A percentile compares a stretch with the other conserved stretches of the same genome.
These are phyloP conservation scores for Biston stratarius DNA, from an alignment of 2,888 invertebrate species.

Conservation along the genomic window DNA sequence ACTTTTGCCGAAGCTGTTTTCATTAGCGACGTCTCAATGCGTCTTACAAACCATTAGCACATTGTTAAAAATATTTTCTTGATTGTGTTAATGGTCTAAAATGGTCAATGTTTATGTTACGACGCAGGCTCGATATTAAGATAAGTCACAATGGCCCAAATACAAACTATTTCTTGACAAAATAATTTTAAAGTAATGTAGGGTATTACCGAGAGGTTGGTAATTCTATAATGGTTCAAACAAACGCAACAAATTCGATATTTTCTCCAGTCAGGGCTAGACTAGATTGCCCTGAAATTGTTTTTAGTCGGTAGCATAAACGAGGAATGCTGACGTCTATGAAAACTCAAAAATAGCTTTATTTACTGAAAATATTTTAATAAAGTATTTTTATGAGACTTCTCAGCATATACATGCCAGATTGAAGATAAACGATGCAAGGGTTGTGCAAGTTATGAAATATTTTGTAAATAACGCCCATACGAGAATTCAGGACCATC, in stretches of 20 bases:
- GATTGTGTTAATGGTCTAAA: slow-evolving; percentile 54
- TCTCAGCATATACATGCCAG: slow-evolving; percentile 34
- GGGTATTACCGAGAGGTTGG: neutral
- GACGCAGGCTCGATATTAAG: neutral
- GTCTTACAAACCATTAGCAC: slow-evolving; percentile 67
- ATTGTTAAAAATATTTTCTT: slow-evolving; percentile 61
- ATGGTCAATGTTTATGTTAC: slow-evolving; percentile 12
- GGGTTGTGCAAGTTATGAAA: slow-evolving; percentile 69
- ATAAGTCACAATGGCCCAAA: neutral
- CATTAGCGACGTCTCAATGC: slow-evolving; percentile 67
- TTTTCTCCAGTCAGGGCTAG: neutral
- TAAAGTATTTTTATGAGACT: slow-evolving; percentile 33
- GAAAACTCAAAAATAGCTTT: slow-evolving; percentile 16
- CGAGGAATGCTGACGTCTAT: slow-evolving; percentile 20
- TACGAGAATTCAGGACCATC: slow-evolving; percentile 55
- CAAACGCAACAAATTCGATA: neutral
- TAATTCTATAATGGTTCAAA: neutral
- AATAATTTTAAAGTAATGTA: neutral
- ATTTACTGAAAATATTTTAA: slow-evolving; percentile 28
- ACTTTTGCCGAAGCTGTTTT: slow-evolving; percentile 65
- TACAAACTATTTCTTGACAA: neutral
- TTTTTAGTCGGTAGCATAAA: slow-evolving; percentile 5
- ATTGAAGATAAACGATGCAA: slow-evolving; percentile 70
- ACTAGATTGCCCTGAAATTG: slow-evolving; percentile 5
- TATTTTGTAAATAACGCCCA: slow-evolving; percentile 79